Evolutionary conservation across 2,113 vertebrate species (phyloP).

Genomic region (Vimba vimba): DNA sequence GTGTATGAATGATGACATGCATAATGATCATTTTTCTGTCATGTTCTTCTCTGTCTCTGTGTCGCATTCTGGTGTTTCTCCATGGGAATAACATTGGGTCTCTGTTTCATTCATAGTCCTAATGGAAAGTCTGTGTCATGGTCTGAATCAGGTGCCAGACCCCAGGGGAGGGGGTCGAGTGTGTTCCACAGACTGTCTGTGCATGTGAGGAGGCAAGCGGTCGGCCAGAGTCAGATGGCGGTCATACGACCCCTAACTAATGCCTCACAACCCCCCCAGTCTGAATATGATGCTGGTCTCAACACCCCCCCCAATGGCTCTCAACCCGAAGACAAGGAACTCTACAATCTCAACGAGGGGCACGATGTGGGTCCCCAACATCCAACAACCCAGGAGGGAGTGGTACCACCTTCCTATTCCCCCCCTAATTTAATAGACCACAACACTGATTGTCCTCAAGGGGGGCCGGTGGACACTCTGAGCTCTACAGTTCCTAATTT

Average conservation of each 20-base stretch:
- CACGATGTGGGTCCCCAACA: constrained; percentile 70
- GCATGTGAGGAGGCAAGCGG: constrained; percentile 96
- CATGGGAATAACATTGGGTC: constrained; percentile 79
- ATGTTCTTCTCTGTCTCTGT: constrained; percentile 62
- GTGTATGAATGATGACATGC: constrained; percentile 39
- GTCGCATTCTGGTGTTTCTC: constrained; percentile 64
- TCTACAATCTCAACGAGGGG: constrained; percentile 86
- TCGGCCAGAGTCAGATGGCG: constrained; percentile 96
- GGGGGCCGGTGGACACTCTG: constrained; percentile 81
- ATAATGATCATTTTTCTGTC: constrained; percentile 56
- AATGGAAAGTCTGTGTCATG: constrained; percentile 99
- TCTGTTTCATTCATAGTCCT: constrained; percentile 99
- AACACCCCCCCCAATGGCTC: constrained; percentile 86
- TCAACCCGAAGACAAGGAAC: constrained; percentile 83
- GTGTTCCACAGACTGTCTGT: constrained; percentile 99
- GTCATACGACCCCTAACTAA: constrained; percentile 99
- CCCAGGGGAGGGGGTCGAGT: constrained; percentile 92
- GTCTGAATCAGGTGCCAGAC: constrained; percentile 99
- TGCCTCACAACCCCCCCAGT: constrained; percentile 78
- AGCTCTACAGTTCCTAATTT: constrained; percentile 76
- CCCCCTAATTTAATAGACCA: constrained; percentile 72
- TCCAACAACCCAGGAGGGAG: constrained; percentile 58
- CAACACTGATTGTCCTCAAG: constrained; percentile 80
- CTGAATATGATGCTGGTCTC: constrained; percentile 70
- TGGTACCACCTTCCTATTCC: constrained; percentile 78